phyloP scores from a whole-genome alignment of 2,797 vertebrate genomes.

The Lepilemur ruficaudatus region DNA sequence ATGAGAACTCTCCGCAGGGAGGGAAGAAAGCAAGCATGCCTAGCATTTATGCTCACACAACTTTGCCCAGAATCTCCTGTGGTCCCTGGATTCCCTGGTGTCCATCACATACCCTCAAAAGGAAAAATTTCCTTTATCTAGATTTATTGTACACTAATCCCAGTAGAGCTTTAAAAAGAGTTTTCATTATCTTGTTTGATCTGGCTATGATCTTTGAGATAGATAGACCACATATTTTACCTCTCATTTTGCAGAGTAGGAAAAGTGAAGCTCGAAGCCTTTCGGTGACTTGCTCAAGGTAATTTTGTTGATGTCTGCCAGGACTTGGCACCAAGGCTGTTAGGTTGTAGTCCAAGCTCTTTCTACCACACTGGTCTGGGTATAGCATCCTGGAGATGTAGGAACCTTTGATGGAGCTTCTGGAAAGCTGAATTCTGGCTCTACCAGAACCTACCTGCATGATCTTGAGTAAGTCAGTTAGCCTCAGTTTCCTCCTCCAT shows the following conservation, averaged over 20 bases:
- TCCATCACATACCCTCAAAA: not conserved
- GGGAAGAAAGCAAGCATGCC: not conserved
- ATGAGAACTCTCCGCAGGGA: not conserved
- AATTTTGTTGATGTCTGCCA: not conserved
- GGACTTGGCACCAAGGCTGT: not conserved
- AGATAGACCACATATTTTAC: slow-evolving; percentile 13
- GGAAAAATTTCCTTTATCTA: not conserved
- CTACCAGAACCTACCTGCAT: not conserved
- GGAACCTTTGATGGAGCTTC: not conserved
- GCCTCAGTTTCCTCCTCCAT: slow-evolving; percentile 33
- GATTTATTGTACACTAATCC: not conserved
- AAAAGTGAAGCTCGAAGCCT: not conserved
- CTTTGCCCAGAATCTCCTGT: not conserved
- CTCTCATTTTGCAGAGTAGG: slow-evolving; percentile 7
- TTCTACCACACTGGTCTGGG: not conserved
- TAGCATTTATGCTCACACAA: not conserved
- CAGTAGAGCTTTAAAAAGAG: not conserved
- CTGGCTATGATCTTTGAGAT: slow-evolving; percentile 42
- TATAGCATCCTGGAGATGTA: not conserved
- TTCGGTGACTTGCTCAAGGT: not conserved
- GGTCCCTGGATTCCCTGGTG: no score
- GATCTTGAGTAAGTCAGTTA: not conserved
- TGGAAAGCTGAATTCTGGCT: not conserved
- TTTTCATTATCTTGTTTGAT: slow-evolving; percentile 9
- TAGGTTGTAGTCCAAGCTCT: not conserved